Evolutionary conservation across 2,888 invertebrate species (phyloP).

Genomic region (Plebejus anna): DNA sequence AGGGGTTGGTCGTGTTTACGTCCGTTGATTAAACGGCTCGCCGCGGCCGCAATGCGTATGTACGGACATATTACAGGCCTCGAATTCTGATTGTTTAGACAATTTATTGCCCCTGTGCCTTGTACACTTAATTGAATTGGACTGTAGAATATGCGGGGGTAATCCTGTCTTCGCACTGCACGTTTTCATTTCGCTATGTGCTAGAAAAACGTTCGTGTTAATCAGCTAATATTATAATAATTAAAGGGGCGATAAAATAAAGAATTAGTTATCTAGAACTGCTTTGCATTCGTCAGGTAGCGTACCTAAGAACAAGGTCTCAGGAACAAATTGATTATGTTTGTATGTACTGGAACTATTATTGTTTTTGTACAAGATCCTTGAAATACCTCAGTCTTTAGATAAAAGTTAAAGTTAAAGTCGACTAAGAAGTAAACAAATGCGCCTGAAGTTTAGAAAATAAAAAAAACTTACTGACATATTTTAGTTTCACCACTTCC

Average conservation of each 20-base stretch:
- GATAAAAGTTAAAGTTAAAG: no score
- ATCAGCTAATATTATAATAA: neutral
- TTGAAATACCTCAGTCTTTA: no score
- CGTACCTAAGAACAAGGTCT: no score
- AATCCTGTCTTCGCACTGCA: constrained; percentile 65
- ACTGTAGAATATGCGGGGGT: constrained; percentile 74
- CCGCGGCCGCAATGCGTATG: constrained; percentile 76
- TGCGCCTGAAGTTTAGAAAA: no score
- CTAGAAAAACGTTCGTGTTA: neutral
- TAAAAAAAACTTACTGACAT: no score
- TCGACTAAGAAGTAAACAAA: no score
- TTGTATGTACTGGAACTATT: no score
- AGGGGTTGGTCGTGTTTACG: constrained; percentile 52
- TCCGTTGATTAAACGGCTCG: constrained; percentile 72
- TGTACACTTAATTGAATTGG: constrained; percentile 80
- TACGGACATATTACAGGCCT: constrained; percentile 77
- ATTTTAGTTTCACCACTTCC: no score
- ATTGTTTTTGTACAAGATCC: no score
- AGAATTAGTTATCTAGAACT: neutral
- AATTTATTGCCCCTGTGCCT: constrained; percentile 78
- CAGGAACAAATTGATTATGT: no score
- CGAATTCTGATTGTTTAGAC: constrained; percentile 80
- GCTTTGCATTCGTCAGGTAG: no score
- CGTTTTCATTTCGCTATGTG: constrained; percentile 29
- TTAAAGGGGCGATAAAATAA: neutral